Evolutionary conservation across 1,140 invertebrate species (phyloP).

Genomic region (Macrotrachela quadricornifera): DNA sequence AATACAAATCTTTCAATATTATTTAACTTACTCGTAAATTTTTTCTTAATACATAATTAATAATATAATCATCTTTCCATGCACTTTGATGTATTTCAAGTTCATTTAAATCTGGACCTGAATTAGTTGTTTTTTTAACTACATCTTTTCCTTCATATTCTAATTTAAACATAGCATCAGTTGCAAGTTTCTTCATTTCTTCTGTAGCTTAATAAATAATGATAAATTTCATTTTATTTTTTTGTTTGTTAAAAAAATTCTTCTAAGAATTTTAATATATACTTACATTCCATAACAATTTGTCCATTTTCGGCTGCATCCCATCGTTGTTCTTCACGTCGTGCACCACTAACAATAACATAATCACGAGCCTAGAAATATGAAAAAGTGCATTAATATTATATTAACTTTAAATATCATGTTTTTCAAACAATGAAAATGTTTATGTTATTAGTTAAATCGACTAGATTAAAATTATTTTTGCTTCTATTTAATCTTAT

Average conservation of each 20-base stretch:
- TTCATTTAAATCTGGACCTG: too few relatives aligned
- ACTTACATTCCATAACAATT: slow-evolving; percentile 34
- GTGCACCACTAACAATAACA: slow-evolving; percentile 72
- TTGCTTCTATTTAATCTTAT: too few relatives aligned
- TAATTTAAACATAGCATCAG: slow-evolving; percentile 83
- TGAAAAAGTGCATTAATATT: slow-evolving; percentile 5
- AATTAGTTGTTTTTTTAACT: slow-evolving; percentile 42
- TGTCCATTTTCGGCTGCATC: slow-evolving; percentile 89
- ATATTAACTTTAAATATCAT: background rate
- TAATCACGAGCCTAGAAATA: slow-evolving; percentile 75
- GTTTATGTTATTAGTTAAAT: too few relatives aligned
- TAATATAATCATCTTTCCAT: too few relatives aligned
- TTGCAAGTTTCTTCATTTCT: slow-evolving; percentile 58
- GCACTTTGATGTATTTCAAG: too few relatives aligned
- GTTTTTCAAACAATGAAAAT: too few relatives aligned
- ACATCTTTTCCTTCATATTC: slow-evolving; percentile 69
- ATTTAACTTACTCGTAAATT: too few relatives aligned
- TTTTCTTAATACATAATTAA: too few relatives aligned
- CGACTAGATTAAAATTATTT: too few relatives aligned
- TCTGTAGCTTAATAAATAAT: slow-evolving; percentile 44
- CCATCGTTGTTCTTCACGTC: slow-evolving; percentile 89
- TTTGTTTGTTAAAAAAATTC: background rate
- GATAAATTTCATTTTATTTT: too few relatives aligned
- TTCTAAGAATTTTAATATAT: slow-evolving; percentile 5
- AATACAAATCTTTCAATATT: too few relatives aligned